phyloP scores from a whole-genome alignment of 2,113 vertebrate genomes.

The Pygathrix nemaeus region DNA sequence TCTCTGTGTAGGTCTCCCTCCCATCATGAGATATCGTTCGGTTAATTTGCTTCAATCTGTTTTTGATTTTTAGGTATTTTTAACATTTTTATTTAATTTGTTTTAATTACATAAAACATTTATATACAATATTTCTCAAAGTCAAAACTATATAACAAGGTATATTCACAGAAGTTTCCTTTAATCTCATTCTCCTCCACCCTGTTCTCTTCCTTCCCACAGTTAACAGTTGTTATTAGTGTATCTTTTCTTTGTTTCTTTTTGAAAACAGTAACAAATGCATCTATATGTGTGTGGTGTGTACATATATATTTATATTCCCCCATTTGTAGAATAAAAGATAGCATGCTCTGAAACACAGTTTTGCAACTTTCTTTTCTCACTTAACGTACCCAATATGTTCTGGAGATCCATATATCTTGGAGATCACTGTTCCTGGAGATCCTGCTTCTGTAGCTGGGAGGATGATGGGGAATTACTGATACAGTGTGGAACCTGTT shows the following conservation, averaged over 20 bases:
- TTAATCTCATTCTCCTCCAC: background rate
- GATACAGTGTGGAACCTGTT: background rate
- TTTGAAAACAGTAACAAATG: slow-evolving; percentile 10
- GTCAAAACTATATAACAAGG: background rate
- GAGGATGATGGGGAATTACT: background rate
- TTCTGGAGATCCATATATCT: background rate
- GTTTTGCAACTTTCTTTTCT: background rate
- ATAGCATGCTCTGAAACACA: background rate
- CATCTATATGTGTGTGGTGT: background rate
- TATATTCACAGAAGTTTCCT: background rate
- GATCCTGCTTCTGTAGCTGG: background rate
- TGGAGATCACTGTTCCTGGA: background rate
- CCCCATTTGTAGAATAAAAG: background rate
- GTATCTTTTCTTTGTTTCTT: slow-evolving; percentile 39
- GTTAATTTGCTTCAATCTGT: slow-evolving; percentile 27
- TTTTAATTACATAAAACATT: slow-evolving; percentile 19
- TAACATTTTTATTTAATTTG: slow-evolving; percentile 28
- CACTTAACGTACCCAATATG: background rate
- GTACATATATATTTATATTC: background rate
- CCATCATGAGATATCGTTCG: background rate
- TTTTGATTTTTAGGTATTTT: slow-evolving; percentile 29
- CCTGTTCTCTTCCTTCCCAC: background rate
- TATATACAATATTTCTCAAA: slow-evolving; percentile 13
- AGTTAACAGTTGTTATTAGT: slow-evolving; percentile 43
- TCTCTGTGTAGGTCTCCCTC: background rate